Evolutionary conservation across 2,888 invertebrate species (phyloP).

Genomic region (Cabera pusaria): DNA sequence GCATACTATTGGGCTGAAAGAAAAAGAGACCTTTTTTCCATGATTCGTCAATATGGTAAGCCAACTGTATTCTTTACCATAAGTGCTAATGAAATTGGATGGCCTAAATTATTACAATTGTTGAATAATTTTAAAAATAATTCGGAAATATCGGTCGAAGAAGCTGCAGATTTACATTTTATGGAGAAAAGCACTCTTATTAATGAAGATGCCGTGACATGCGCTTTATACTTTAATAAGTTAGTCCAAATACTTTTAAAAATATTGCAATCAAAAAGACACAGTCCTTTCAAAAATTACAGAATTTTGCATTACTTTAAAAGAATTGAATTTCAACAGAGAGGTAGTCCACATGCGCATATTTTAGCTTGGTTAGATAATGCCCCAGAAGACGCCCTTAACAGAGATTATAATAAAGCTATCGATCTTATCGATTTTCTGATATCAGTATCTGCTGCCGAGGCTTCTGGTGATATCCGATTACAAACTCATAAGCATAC

Average conservation of each 20-base stretch:
- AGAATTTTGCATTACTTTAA: slow-evolving; percentile 37
- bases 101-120: slow-evolving; percentile 33
- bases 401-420: slow-evolving; percentile 16
- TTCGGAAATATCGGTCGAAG: slow-evolving; percentile 5
- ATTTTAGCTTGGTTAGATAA: slow-evolving; percentile 45
- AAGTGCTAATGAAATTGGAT: slow-evolving; percentile 46
- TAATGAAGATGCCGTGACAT: slow-evolving; percentile 38
- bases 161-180: slow-evolving; percentile 14
- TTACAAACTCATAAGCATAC: slow-evolving; percentile 31
- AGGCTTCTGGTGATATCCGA: slow-evolving; percentile 30
- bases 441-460: slow-evolving; percentile 28
- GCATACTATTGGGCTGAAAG: slow-evolving; percentile 39
- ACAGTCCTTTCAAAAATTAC: slow-evolving; percentile 40
- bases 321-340: slow-evolving; percentile 43
- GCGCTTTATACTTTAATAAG: slow-evolving; percentile 43
- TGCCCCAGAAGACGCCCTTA: slow-evolving; percentile 29
- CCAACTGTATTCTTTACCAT: slow-evolving; percentile 46
- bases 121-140: slow-evolving; percentile 8
- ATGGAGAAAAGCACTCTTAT: slow-evolving; percentile 16
- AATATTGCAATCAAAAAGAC: slow-evolving; percentile 35
- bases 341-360: slow-evolving; percentile 40
- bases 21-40: slow-evolving; percentile 46
- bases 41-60: slow-evolving; percentile 50
- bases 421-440: slow-evolving; percentile 26
- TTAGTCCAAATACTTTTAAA: slow-evolving; percentile 35